phyloP scores from a whole-genome alignment of 2,797 vertebrate genomes.

The Ptychadena robeensis region DNA sequence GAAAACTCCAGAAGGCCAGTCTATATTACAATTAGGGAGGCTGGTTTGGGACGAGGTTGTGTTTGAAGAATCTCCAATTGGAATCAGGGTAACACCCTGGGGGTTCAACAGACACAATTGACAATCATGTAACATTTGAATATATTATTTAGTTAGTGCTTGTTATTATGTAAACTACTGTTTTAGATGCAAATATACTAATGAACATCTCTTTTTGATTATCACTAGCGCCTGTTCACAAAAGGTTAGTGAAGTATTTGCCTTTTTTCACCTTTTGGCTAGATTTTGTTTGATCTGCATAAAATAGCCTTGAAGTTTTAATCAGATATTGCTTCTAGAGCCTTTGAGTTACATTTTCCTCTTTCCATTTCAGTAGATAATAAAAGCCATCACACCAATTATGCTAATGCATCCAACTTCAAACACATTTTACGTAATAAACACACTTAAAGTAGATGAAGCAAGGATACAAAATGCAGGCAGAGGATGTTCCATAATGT shows the following conservation, averaged over 20 bases:
- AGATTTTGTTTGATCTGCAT: slow-evolving; percentile 46
- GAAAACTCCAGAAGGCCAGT: too few species aligned
- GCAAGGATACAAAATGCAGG: slow-evolving; percentile 33
- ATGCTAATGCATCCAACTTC: slow-evolving; percentile 31
- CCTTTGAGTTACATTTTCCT: slow-evolving; percentile 29
- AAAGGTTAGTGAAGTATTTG: slow-evolving; percentile 46
- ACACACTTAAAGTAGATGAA: slow-evolving; percentile 26
- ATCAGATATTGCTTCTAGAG: slow-evolving; percentile 17
- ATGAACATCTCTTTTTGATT: slow-evolving; percentile 36
- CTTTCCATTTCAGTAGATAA: slow-evolving; percentile 43
- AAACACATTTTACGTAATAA: slow-evolving; percentile 51
- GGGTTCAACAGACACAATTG: not conserved
- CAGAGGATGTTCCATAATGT: not conserved
- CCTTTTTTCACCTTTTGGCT: slow-evolving; percentile 43
- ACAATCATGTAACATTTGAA: too few species aligned
- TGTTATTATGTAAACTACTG: slow-evolving; percentile 6
- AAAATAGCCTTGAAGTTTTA: slow-evolving; percentile 31
- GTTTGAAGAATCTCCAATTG: too few species aligned
- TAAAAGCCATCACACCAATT: slow-evolving; percentile 46
- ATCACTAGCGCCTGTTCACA: slow-evolving; percentile 14
- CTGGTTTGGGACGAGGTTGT: too few species aligned
- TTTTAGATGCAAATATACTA: slow-evolving; percentile 21
- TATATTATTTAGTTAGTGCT: not conserved
- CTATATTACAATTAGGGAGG: too few species aligned
- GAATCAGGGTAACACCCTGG: too few species aligned